Evolutionary conservation across 2,113 vertebrate genomes (phyloP).

Genomic region (Corythaixoides concolor): DNA sequence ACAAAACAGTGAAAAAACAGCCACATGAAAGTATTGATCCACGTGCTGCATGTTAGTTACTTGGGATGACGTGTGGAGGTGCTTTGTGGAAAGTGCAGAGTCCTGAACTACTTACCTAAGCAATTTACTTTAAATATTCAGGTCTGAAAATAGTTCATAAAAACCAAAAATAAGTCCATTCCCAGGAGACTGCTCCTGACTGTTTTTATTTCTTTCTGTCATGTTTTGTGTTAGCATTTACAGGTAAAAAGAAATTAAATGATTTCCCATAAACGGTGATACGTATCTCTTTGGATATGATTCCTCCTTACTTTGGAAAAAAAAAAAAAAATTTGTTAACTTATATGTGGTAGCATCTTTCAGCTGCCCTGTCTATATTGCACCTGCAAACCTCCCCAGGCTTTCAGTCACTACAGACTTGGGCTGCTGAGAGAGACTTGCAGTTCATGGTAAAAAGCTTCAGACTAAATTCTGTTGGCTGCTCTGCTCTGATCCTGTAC

Average conservation of each 20-base stretch:
- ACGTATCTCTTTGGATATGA: background rate
- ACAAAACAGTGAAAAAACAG: background rate
- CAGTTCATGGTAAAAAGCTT: background rate
- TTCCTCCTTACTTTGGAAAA: background rate
- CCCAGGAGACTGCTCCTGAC: background rate
- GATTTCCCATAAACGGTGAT: background rate
- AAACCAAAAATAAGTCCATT: background rate
- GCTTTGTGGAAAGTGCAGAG: background rate
- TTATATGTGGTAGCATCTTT: background rate
- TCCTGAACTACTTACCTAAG: background rate
- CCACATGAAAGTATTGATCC: background rate
- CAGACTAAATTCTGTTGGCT: background rate
- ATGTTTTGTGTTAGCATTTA: background rate
- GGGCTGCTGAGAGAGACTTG: background rate
- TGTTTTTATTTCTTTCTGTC: background rate
- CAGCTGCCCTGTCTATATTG: background rate
- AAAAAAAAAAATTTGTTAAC: background rate
- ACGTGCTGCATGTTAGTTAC: background rate
- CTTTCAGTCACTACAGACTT: background rate
- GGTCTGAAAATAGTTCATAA: background rate
- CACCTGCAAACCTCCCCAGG: background rate
- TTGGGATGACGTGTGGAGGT: background rate
- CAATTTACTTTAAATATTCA: background rate
- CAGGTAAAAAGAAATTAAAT: background rate
- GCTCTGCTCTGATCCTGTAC: background rate